Conservation (phyloP, 2,888 invertebrate genomes). For the Loripinus fragilis region DNA sequence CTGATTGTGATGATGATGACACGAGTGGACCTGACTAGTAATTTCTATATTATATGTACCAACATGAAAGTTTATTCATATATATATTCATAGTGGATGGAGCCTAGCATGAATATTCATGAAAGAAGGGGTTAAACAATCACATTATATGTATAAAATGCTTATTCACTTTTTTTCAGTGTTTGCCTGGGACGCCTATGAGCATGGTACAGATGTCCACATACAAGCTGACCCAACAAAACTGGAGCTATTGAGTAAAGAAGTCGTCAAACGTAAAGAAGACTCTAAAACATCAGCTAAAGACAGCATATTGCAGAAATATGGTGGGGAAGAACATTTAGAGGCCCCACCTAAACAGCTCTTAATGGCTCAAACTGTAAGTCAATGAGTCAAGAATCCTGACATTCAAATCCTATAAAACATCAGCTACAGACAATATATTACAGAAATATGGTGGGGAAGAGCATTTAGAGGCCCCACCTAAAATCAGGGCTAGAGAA, state of each 20-base stretch:
- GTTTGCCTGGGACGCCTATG: constrained; percentile 99
- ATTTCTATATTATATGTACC: too few species aligned
- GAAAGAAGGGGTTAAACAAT: too few species aligned
- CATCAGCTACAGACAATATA: constrained; percentile 91
- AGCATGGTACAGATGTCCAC: constrained; percentile 84
- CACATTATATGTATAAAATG: too few species aligned
- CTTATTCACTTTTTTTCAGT: constrained; percentile 84
- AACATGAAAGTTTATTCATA: too few species aligned
- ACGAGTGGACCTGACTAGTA: too few species aligned
- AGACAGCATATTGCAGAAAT: constrained; percentile 93
- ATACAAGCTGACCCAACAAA: constrained; percentile 99
- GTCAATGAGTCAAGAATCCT: too few species aligned
- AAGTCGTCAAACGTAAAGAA: constrained; percentile 95
- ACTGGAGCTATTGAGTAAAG: constrained; percentile 93
- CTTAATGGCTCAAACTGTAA: constrained; percentile 92
- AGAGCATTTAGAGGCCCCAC: constrained; percentile 93
- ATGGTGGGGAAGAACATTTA: constrained; percentile 96
- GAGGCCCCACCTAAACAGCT: constrained; percentile 94
- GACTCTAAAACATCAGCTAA: constrained; percentile 93
- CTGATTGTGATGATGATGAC: too few species aligned
- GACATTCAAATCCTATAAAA: too few species aligned
- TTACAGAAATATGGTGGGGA: constrained; percentile 97
- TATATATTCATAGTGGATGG: too few species aligned
- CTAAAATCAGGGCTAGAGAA: too few species aligned
- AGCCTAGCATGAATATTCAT: too few species aligned